These are phyloP conservation scores for Drosophila colorata DNA, from an alignment of 2,888 invertebrate genomes.

Conservation along the genomic window DNA sequence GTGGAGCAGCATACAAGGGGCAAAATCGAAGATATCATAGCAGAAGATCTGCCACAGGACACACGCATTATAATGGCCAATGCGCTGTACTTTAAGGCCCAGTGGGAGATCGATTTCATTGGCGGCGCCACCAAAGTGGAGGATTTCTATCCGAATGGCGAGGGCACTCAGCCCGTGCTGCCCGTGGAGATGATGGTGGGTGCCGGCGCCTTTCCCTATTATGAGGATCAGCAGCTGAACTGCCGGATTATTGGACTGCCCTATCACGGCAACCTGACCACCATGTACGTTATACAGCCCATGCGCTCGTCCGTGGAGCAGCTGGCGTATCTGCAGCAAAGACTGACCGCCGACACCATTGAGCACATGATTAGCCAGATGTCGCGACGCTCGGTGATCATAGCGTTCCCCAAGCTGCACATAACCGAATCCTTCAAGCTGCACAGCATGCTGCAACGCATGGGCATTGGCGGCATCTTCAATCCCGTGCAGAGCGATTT, in stretches of 20 bases:
- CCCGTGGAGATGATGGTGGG: slow-evolving; percentile 88
- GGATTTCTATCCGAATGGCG: slow-evolving; percentile 86
- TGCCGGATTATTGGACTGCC: slow-evolving; percentile 89
- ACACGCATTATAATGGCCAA: slow-evolving; percentile 88
- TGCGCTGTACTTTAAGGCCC: slow-evolving; percentile 88
- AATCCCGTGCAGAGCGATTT: slow-evolving; percentile 88
- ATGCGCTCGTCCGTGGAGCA: slow-evolving; percentile 85
- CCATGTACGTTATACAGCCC: slow-evolving; percentile 89
- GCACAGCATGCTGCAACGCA: slow-evolving; percentile 85
- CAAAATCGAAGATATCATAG: slow-evolving; percentile 87
- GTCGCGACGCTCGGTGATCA: slow-evolving; percentile 85
- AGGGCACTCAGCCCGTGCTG: slow-evolving; percentile 75
- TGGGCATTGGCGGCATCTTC: slow-evolving; percentile 89
- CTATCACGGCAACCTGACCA: slow-evolving; percentile 88
- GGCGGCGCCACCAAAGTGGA: slow-evolving; percentile 84
- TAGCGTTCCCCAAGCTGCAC: slow-evolving; percentile 90
- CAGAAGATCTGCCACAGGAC: slow-evolving; percentile 84
- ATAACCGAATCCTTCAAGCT: slow-evolving; percentile 81
- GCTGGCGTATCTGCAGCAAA: slow-evolving; percentile 85
- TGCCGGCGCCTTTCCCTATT: slow-evolving; percentile 87
- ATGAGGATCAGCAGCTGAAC: slow-evolving; percentile 81
- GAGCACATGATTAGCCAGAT: slow-evolving; percentile 83
- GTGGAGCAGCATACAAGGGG: slow-evolving; percentile 87
- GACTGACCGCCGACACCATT: slow-evolving; percentile 85
- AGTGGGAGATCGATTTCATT: slow-evolving; percentile 89